Base-by-base conservation (phyloP, 2,113 vertebrate genomes). In the Phalacrocorax carbo region DNA sequence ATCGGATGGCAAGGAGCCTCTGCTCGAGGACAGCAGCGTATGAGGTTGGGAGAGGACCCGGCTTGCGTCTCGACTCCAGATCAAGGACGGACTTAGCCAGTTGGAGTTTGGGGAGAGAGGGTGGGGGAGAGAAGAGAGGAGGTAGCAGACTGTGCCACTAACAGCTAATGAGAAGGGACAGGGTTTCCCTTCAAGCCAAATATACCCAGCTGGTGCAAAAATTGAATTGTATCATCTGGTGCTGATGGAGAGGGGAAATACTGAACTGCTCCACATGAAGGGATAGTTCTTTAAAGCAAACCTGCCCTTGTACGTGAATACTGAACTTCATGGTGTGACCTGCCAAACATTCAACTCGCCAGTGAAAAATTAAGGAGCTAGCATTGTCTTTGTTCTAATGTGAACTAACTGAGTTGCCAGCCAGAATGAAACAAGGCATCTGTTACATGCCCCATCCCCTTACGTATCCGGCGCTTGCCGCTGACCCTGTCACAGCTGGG, bases 21-120 rank as follows among this genome's bases (percentile, higher is more conserved):
- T 99, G 75, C 98, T 99, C 15, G 99, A 99, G 97, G 99, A 99
- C 98, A 99, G 99, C 98, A 99, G 98, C 1, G 99, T 99, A 97
- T 99, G 97, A 98, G 94, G 70, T 46, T n/a, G 78, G 89, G 81
- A 69, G 90, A n/a, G 75, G 65, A 80, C 38, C 51, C 52, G 82
- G 73, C 94, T 65, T 13, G 16, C 9, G 12, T 64, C 83, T 83
- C 27, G 2, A 22, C 88, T 82, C 88, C 84, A 44, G 55, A 16
- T 9, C 46, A 5, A 54, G 82, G 84, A 83, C 1, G 65, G 95
- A 88, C 93, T 92, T 34, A 34, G 64, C 60, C 80, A 49, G 69
- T 14, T 19, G 89, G 94, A 82, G 82, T 18, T 54, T 1, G 3
- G 70, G 87, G 88, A 75, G 62, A 68, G 72, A 9, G 36, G 36